Base-by-base conservation (phyloP, 1,140 invertebrate genomes). In the Cydia splendana region DNA sequence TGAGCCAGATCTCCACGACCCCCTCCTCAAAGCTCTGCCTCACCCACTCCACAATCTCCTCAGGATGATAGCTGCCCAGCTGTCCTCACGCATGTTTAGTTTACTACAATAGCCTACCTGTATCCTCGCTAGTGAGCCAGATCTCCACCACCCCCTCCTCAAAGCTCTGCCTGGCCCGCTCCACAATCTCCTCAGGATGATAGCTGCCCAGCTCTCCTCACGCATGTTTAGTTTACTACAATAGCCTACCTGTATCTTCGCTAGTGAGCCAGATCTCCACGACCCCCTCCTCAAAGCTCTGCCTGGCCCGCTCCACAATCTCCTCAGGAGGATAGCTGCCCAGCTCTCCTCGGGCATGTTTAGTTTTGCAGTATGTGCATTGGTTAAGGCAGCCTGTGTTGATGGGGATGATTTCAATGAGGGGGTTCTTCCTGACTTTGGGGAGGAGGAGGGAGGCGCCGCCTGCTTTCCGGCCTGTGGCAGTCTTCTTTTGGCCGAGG, bases 301-400 rank as follows among this genome's bases (percentile, higher is more conserved):
- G 97, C 76, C 94, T 88, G 0, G 97, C 97, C 77, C 97, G 93
- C 15, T 95, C 95, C 0, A 98, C 95, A 34, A 98, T 97, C 91
- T 98, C 96, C 76, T 97, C 96, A 0, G 97, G 96, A 0, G 96
- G 95, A 93, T 99, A 99, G 89, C 98, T 99, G 0, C 97, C 98
- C 1, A 99, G 89, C 88, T 99, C 97, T 0, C 99, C 99, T 79
- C 99, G 93, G 0, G 99, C 99, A 93, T 99, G 98, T 89, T 99
- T 99, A 0, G 99, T 99, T 92, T 99, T 99, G 87, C 99, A 99
- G 88, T 99, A 99, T 0, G 99, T 99, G 89, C 99, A 99, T 82
- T 99, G 97, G 94, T 99, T 99, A 4, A 99, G 92, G 88, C 99
- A 99, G 0, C 98, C 99, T 2, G 98, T 99, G 90, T 98, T 99